A percentile compares a stretch with the other conserved stretches of the same genome.
Conservation (phyloP, 1,140 invertebrate genomes). For the Leptinotarsa texana region DNA sequence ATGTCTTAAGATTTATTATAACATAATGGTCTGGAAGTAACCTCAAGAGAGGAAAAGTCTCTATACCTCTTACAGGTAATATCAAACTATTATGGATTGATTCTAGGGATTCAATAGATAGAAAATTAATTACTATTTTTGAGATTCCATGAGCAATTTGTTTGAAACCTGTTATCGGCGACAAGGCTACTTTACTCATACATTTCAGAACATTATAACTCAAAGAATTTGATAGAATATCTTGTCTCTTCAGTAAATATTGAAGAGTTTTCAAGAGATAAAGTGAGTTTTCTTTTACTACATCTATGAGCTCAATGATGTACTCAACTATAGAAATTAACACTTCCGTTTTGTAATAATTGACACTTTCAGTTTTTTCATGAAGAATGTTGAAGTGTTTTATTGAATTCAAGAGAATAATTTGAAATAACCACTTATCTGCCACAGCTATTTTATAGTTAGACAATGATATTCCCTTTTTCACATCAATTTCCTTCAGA, state of each 20-base stretch:
- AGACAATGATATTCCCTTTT: background rate
- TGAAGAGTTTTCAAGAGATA: slow-evolving; percentile 12
- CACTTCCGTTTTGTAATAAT: background rate
- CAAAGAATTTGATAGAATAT: background rate
- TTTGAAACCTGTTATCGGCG: slow-evolving; percentile 19
- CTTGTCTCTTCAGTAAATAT: slow-evolving; percentile 12
- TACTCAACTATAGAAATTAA: slow-evolving; percentile 1
- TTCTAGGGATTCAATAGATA: slow-evolving; percentile 16
- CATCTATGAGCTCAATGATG: slow-evolving; percentile 17
- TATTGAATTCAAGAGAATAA: slow-evolving; percentile 15
- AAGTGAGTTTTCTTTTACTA: background rate
- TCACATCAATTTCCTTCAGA: background rate
- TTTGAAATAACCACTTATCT: slow-evolving; percentile 23
- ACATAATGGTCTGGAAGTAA: slow-evolving; percentile 10
- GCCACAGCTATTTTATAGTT: background rate
- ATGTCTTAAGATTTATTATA: background rate
- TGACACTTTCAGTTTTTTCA: background rate
- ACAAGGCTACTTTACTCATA: slow-evolving; percentile 23
- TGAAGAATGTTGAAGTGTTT: background rate
- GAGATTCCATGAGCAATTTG: slow-evolving; percentile 14
- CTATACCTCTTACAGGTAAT: slow-evolving; percentile 35
- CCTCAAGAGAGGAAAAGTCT: slow-evolving; percentile 29
- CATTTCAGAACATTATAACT: slow-evolving; percentile 3
- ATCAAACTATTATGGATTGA: slow-evolving; percentile 19
- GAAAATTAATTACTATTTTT: slow-evolving; percentile 3